These are phyloP conservation scores for Nothobranchius kuhntae DNA, from an alignment of 2,113 vertebrate species.

Conservation along the genomic window DNA sequence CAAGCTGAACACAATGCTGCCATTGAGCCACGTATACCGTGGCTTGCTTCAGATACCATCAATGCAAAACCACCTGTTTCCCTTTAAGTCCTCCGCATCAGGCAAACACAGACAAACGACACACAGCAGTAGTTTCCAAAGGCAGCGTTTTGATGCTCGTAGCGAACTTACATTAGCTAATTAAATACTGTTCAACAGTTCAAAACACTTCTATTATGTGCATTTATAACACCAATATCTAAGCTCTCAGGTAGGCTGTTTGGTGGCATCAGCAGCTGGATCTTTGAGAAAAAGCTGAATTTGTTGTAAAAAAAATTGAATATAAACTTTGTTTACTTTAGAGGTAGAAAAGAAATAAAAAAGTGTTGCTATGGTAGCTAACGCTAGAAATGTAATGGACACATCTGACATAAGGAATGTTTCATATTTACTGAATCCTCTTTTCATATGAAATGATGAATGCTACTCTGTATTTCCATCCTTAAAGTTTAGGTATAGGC, in stretches of 20 bases:
- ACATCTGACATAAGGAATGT: constrained; percentile 12
- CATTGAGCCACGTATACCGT: constrained; percentile 65
- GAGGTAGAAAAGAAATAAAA: neutral
- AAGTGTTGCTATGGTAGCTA: neutral
- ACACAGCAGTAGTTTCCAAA: neutral
- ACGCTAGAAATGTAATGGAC: constrained; percentile 10
- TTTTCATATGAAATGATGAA: constrained; percentile 7
- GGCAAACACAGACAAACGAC: neutral
- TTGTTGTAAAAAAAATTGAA: neutral
- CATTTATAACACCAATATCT: neutral
- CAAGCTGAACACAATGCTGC: constrained; percentile 60
- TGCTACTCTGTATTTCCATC: constrained; percentile 6
- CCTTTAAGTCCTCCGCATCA: constrained; percentile 37
- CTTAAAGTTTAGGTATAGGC: neutral
- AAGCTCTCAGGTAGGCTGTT: neutral
- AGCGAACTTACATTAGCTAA: neutral
- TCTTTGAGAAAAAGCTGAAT: neutral
- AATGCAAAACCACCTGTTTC: constrained; percentile 50
- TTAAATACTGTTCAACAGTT: neutral
- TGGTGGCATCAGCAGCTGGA: neutral
- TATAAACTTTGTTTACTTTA: neutral
- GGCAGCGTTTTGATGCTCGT: neutral
- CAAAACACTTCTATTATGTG: neutral
- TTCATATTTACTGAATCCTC: neutral
- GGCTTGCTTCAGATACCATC: constrained; percentile 65